Evolutionary conservation across 1,140 invertebrate species (phyloP), one percentile per base, ranked within the genome.

Genomic region (Bathynomus jamesi): DNA sequence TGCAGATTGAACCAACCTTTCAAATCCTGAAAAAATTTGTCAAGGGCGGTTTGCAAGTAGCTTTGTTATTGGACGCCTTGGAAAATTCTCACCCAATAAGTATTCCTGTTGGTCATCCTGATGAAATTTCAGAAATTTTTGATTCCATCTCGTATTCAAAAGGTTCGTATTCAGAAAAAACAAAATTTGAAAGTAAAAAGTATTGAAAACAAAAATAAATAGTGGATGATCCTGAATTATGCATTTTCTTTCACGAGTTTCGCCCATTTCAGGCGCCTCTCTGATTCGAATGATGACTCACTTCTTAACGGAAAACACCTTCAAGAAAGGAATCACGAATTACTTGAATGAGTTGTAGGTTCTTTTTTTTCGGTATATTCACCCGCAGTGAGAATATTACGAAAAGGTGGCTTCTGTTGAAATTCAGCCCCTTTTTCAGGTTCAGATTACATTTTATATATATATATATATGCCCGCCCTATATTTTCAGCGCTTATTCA

Each of bases 251-350:
- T 53, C 46, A 53, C 7, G 7, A 27, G 7, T 7, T n/a, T n/a
- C n/a, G 25, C 21, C 28, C 30, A 25, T n/a, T 67, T 80, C 84
- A 90, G 93, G 93, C 29, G 92, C 92, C 25, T 90, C 92, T 0
- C 89, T 98, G n/a, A 91, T 98, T 28, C 86, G 94, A 29, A 98
- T 98, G 95, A 94, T 97, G 91, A 88, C 91, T 71, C 89, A 94
- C 80, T 96, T 96, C 78, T 84, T 98, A 0, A 92, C 92, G 0
- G n/a, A n/a, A n/a, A n/a, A n/a, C n/a, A n/a, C n/a, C n/a, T n/a
- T n/a, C n/a, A n/a, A n/a, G n/a, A n/a, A 88, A 31, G 94, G 93
- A 5, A 82, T 96, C 0, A 89, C 87, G 0, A 90, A 89, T 74
- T 94, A 93, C 79, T 80, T 93, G 1, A 88, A 87, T 0, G 86